These are phyloP conservation scores for Apeltes quadracus DNA, from an alignment of 2,113 vertebrate species.

Conservation along the genomic window DNA sequence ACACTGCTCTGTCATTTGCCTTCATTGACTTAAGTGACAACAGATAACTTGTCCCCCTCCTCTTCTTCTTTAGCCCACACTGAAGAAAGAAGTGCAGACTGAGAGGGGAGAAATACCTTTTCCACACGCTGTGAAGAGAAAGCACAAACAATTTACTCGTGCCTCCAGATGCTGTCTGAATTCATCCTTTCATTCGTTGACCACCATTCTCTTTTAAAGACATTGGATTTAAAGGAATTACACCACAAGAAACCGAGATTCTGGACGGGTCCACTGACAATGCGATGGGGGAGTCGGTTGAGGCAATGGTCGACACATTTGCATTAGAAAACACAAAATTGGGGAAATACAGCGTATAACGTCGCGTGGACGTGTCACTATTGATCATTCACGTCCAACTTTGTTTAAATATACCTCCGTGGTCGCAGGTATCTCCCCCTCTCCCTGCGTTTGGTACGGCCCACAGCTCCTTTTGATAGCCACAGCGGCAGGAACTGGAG, in stretches of 20 bases:
- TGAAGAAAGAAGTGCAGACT: background rate
- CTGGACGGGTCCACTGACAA: constrained; percentile 41
- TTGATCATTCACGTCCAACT: rapidly evolving
- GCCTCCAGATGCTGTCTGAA: constrained; percentile 17
- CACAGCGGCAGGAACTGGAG: constrained; percentile 42
- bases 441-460: constrained; percentile 61
- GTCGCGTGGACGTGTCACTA: rapidly evolving
- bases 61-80: background rate
- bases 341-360: rapidly evolving
- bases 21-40: constrained; percentile 45
- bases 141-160: constrained; percentile 1
- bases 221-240: constrained; percentile 71
- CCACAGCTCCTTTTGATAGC: constrained; percentile 74
- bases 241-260: constrained; percentile 61
- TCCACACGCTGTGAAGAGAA: background rate
- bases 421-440: background rate
- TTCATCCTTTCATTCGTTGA: constrained; percentile 43
- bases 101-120: background rate
- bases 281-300: background rate
- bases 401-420: background rate
- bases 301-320: background rate
- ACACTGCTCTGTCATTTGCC: constrained; percentile 50
- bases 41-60: background rate
- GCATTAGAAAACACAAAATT: rapidly evolving
- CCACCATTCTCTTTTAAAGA: constrained; percentile 48